Conservation (phyloP, 1,140 invertebrate genomes). For the Drosophila ficusphila region DNA sequence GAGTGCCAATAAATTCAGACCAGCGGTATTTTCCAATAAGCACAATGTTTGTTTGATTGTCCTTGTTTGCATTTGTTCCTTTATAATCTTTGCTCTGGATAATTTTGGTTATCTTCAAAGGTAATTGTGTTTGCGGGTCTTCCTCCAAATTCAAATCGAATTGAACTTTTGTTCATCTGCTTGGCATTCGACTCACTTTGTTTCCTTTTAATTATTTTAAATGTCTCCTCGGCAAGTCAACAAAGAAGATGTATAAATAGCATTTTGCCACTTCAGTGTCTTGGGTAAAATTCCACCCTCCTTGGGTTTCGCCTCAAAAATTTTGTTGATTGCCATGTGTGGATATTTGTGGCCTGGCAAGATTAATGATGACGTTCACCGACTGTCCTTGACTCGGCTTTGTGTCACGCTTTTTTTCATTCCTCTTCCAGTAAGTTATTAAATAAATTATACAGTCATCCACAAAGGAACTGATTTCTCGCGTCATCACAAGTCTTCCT, state of each 20-base stretch:
- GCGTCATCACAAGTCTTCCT: conserved; percentile 23
- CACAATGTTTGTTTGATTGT: conserved; percentile 1
- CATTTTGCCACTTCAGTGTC: conserved; percentile 14
- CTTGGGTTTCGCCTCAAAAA: neutral
- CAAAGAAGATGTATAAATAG: conserved; percentile 33
- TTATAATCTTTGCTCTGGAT: conserved; percentile 20
- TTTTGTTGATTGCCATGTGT: conserved; percentile 24
- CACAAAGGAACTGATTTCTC: conserved; percentile 13
- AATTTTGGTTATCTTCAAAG: conserved; percentile 3
- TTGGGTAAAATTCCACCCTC: neutral
- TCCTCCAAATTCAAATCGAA: neutral
- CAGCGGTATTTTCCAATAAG: conserved; percentile 22
- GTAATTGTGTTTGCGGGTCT: neutral
- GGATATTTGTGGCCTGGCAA: conserved; percentile 28
- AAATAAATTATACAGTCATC: conserved; percentile 64
- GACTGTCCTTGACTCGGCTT: conserved; percentile 15
- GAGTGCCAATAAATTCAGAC: conserved; percentile 42
- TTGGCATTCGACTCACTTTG: neutral
- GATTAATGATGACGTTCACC: conserved; percentile 61
- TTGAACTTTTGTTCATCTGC: neutral
- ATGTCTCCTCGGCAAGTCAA: conserved; percentile 12
- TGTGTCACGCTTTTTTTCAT: conserved; percentile 16
- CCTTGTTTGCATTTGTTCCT: conserved; percentile 15
- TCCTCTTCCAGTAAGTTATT: conserved; percentile 49
- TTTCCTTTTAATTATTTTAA: conserved; percentile 37